Percentiles rank a stretch among this genome's conserved stretches.
Evolutionary conservation across 2,888 invertebrate species (phyloP).

Genomic region (Liodrosophila aerea): DNA sequence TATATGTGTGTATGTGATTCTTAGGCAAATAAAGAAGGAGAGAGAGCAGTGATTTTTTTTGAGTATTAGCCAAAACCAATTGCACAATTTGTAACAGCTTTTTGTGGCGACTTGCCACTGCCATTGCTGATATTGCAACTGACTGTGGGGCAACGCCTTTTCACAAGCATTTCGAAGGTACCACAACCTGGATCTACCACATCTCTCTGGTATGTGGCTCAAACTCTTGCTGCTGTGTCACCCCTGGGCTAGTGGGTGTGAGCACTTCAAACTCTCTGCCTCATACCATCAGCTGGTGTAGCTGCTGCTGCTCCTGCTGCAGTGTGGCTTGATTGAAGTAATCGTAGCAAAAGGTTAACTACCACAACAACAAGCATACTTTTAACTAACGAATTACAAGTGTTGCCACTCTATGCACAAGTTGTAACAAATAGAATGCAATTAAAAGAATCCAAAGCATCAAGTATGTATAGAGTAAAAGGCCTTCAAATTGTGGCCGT

Average conservation of each 20-base stretch:
- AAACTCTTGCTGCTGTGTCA: conserved; percentile 50
- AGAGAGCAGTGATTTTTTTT: conserved; percentile 10
- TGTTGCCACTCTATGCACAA: background rate
- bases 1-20: too few relatives aligned
- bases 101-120: conserved; percentile 52
- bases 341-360: conserved; percentile 28
- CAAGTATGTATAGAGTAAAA: too few relatives aligned
- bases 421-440: too few relatives aligned
- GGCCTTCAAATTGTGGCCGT: too few relatives aligned
- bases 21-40: background rate
- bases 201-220: conserved; percentile 3
- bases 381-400: conserved; percentile 11
- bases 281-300: background rate
- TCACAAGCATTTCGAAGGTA: conserved; percentile 20
- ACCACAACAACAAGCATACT: conserved; percentile 5
- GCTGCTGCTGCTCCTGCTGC: conserved; percentile 12
- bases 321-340: conserved; percentile 30
- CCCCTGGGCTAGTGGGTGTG: conserved; percentile 52
- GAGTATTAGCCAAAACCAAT: conserved; percentile 72
- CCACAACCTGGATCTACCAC: background rate
- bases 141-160: conserved; percentile 52
- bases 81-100: conserved; percentile 75
- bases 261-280: conserved; percentile 30
- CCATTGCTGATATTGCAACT: conserved; percentile 24
- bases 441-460: too few relatives aligned